These are phyloP conservation scores for Plagodis pulveraria DNA, from an alignment of 2,888 invertebrate species.

Conservation along the genomic window DNA sequence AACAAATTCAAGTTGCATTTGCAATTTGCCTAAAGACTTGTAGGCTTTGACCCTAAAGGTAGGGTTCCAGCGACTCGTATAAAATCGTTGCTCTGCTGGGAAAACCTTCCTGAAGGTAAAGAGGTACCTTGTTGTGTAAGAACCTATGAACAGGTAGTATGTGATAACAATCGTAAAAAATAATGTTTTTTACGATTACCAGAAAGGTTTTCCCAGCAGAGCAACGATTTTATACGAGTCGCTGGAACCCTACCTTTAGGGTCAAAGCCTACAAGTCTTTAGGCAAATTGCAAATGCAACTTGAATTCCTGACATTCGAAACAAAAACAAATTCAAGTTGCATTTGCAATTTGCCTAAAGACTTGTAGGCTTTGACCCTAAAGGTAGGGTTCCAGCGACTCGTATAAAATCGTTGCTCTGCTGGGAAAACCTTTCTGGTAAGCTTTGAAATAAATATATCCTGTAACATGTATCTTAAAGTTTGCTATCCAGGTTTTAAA, in stretches of 20 bases:
- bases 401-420: constrained; percentile 24
- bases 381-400: constrained; percentile 11
- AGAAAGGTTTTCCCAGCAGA: constrained; percentile 24
- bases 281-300: too few species aligned
- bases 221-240: constrained; percentile 22
- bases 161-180: too few species aligned
- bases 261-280: constrained; percentile 1
- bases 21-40: not conserved
- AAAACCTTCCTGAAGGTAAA: constrained; percentile 19
- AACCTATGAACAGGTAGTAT: too few species aligned
- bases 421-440: constrained; percentile 20
- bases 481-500: too few species aligned
- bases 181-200: constrained; percentile 2
- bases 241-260: constrained; percentile 11
- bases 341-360: too few species aligned
- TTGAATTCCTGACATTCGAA: too few species aligned
- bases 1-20: too few species aligned
- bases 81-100: constrained; percentile 24
- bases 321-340: too few species aligned
- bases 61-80: constrained; percentile 15
- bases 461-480: too few species aligned
- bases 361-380: constrained; percentile 8
- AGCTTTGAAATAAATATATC: too few species aligned
- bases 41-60: constrained; percentile 11
- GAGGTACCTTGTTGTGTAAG: too few species aligned